Evolutionary conservation across 53 echinoderm and acorn worm genomes (phyloP), one percentile per base, ranked within the genome.

Genomic region (Holothuria leucospilota): DNA sequence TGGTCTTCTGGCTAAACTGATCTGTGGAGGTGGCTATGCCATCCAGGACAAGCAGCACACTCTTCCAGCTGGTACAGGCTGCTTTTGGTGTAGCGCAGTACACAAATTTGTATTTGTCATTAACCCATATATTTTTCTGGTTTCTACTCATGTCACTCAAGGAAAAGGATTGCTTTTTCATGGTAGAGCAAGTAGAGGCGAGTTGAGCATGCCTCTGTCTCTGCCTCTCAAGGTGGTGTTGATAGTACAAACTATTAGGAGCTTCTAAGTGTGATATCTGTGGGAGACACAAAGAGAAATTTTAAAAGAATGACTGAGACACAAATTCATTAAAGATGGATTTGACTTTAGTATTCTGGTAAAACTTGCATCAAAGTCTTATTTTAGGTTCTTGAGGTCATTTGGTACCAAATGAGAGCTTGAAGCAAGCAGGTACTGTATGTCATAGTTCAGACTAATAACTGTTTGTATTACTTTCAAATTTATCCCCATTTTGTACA

Each of bases 41-140:
- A 8, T 51, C 58, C 9, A 94, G 66, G 16, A 94, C 94, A 1
- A 91, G 78, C 34, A 91, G 69, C 6, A 94, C 89, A 18, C 94
- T 82, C 70, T 94, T 94, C 94, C 94, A 94, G 79, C 91, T 94
- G 29, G 94, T 94, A 40, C 86, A 91, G 4, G 94, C 94, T n/a
- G 91, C 74, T 67, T 94, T 94, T 26, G 94, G 91, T 14, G 91
- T 87, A 16, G 78, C 56, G 39, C 94, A 94, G 63, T 94, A 94
- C 21, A 91, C 30, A 30, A 94, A 63, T 62, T 91, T 82, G 73
- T 94, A 87, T 64, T 84, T 75, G n/a, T 91, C 91, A 62, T 94
- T 82, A 5, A 94, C 91, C 62, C 88, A 80, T n/a, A 94, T 59
- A 20, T 91, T 86, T n/a, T 66, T 30, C 12, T 83, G 86, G 4